A percentile compares a stretch with the other conserved stretches of the same genome.
These are phyloP conservation scores for Tonatia bakeri DNA, from an alignment of 2,113 vertebrate species.

Conservation along the genomic window DNA sequence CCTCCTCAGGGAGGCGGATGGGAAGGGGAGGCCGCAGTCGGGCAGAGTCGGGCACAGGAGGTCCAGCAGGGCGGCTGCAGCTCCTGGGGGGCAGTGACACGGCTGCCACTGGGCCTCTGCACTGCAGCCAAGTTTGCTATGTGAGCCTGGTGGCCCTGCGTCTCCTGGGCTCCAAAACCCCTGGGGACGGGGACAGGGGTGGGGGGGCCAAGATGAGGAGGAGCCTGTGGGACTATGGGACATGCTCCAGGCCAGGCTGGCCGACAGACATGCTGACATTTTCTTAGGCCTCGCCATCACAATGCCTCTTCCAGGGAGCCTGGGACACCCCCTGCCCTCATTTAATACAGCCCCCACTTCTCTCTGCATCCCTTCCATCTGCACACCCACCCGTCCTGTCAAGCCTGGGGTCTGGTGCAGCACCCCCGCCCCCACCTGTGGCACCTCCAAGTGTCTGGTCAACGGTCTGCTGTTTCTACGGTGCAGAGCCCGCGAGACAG, in stretches of 20 bases:
- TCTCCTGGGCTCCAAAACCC: not conserved
- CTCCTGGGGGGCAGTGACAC: not conserved
- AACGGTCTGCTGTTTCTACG: not conserved
- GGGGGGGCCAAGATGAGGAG: not conserved
- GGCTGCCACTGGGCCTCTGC: not conserved
- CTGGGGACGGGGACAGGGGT: not conserved
- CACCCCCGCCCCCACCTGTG: fast-evolving
- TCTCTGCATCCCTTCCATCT: not conserved
- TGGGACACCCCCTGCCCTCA: not conserved
- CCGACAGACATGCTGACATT: not conserved
- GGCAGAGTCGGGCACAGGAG: not conserved
- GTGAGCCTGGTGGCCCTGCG: not conserved
- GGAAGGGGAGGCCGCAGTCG: not conserved
- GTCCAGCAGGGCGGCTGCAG: not conserved
- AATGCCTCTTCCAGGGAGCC: not conserved
- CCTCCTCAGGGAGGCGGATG: not conserved
- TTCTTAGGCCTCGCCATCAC: too few relatives aligned
- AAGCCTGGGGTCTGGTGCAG: fast-evolving
- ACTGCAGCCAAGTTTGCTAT: not conserved
- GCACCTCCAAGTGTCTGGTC: not conserved
- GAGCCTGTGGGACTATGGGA: not conserved
- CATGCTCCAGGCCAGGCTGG: too few relatives aligned
- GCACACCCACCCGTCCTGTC: not conserved
- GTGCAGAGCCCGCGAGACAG: not conserved
- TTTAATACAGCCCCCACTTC: not conserved